Evolutionary conservation across 2,888 invertebrate genomes (phyloP), one percentile per base, ranked within the genome.

Genomic region (Caenorhabditis sp.): DNA sequence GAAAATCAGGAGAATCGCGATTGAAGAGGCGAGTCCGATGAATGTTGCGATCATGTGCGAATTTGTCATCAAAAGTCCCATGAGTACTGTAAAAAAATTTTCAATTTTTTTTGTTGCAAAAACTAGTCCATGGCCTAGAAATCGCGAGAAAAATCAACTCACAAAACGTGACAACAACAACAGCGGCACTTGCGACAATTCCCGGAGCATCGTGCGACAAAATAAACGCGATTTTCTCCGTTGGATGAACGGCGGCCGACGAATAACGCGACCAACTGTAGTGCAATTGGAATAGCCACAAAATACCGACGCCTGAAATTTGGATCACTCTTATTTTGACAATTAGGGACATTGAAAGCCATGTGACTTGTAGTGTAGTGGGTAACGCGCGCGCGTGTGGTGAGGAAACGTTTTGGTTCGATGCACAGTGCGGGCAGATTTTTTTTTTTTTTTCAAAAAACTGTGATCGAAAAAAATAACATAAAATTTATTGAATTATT

Each of bases 221-320:
- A 58, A 88, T 75, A 68, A 88, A 85, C 23, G 84, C 83, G 62
- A 88, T 74, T 66, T 87, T 88, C 69, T 88, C 87, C 8, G 81
- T 77, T 10, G 86, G 86, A 72, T 86, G 86, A 36, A 86, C 71
- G 43, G 86, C 83, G 8, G 83, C 84, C 31, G 81, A 76, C 0
- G 84, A 83, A 69, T 84, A 86, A 26, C 86, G 77, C 6, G 77
- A 71, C 84, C 85, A 86, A 27, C 82, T 64, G 51, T 66, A 66
- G 54, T 79, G 79, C 23, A 79, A 61, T 31, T 76, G 75, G 69
- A 77, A 71, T 14, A 73, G 64, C 75, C 75, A 79, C 23, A 86
- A 61, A 21, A 83, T 69, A 17, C 82, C 84, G 58, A 84, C 73
- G 21, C 80, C 77, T 82, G 69, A 58, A 23, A 51, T 50, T 14